phyloP scores from a whole-genome alignment of 2,113 vertebrate species.

The Leptosomus discolor region DNA sequence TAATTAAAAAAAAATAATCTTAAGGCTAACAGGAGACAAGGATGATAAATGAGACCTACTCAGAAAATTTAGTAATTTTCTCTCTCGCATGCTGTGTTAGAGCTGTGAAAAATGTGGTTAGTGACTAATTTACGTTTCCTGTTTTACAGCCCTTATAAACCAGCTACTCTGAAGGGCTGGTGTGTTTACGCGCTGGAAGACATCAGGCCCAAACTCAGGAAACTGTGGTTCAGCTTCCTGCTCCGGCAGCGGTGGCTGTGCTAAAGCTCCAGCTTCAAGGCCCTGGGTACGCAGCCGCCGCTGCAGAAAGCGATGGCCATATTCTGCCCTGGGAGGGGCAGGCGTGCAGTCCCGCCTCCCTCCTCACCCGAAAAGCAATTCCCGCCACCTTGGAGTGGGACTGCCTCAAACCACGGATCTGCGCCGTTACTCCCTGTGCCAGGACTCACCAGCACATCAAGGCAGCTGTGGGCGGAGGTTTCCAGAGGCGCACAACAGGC shows the following conservation, averaged over 20 bases:
- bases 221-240: neutral
- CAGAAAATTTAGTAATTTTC: neutral
- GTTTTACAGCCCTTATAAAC: neutral
- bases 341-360: rapidly evolving
- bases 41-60: neutral
- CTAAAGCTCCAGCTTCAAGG: neutral
- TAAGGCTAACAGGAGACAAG: neutral
- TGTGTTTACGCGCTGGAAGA: neutral
- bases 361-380: neutral
- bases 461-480: neutral
- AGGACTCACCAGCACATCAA: neutral
- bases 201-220: neutral
- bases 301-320: rapidly evolving
- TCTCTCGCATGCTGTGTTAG: neutral
- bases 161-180: neutral
- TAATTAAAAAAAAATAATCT: neutral
- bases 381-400: neutral
- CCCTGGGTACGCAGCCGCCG: rapidly evolving
- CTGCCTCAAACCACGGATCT: neutral
- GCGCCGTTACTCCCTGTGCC: neutral
- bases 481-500: neutral
- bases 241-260: neutral
- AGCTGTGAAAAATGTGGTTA: neutral
- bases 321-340: rapidly evolving
- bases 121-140: neutral